Evolutionary conservation across 2,797 vertebrate genomes (phyloP).

Genomic region (Acanthurus lineatus): DNA sequence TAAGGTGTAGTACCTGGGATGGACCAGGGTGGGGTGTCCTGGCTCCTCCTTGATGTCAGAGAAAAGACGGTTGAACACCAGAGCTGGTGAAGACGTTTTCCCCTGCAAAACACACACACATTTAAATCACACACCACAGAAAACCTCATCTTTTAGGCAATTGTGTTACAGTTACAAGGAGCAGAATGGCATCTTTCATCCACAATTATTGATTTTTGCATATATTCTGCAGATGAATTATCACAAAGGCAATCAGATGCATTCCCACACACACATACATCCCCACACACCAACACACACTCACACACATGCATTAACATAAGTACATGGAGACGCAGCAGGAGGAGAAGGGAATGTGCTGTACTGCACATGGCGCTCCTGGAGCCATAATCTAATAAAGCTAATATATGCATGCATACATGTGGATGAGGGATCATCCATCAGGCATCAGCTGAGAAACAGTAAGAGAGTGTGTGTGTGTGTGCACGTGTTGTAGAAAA

Average conservation of each 20-base stretch:
- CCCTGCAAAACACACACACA: slow-evolving; percentile 62
- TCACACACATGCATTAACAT: slow-evolving; percentile 10
- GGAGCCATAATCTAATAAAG: slow-evolving; percentile 73
- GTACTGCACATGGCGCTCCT: slow-evolving; percentile 48
- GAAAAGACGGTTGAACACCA: slow-evolving; percentile 91
- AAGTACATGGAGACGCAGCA: slow-evolving; percentile 40
- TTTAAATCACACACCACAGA: slow-evolving; percentile 13
- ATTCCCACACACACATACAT: slow-evolving; percentile 7
- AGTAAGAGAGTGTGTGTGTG: neutral
- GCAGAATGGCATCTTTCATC: slow-evolving; percentile 25
- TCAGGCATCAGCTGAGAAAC: slow-evolving; percentile 62
- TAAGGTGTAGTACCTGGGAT: slow-evolving; percentile 91
- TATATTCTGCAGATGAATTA: slow-evolving; percentile 47
- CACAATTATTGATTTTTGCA: slow-evolving; percentile 45
- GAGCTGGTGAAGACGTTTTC: slow-evolving; percentile 81
- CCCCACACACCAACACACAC: slow-evolving; percentile 31
- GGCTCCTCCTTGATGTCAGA: slow-evolving; percentile 96
- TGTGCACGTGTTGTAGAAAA: slow-evolving; percentile 19
- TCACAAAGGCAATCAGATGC: slow-evolving; percentile 51
- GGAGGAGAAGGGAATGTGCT: slow-evolving; percentile 52
- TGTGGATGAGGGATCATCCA: slow-evolving; percentile 70
- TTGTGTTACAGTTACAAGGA: neutral
- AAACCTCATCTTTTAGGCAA: slow-evolving; percentile 8
- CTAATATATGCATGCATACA: slow-evolving; percentile 74
- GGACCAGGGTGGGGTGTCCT: slow-evolving; percentile 90